A percentile compares a stretch with the other conserved stretches of the same genome.
Conservation (phyloP, 2,888 invertebrate species). For the Tetramorium bicarinatum region DNA sequence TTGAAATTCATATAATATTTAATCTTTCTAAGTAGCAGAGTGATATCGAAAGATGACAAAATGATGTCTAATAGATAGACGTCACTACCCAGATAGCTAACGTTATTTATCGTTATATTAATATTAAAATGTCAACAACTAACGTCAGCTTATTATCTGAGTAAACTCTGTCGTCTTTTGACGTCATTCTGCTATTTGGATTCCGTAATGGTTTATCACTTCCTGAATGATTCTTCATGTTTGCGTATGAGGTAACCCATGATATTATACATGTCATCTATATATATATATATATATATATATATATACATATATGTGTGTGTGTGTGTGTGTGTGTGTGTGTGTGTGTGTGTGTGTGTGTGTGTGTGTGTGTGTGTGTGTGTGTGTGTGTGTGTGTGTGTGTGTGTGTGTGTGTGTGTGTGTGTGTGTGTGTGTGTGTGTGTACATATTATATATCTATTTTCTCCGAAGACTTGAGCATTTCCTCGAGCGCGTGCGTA, state of each 20-base stretch:
- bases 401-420: too few species aligned
- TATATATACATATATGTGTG: neutral
- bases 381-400: too few species aligned
- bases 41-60: neutral
- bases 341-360: too few species aligned
- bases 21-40: neutral
- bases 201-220: constrained; percentile 1
- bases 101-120: too few species aligned
- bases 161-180: neutral
- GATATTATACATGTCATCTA: neutral
- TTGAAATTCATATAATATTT: neutral
- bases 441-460: constrained; percentile 8
- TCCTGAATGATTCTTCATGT: neutral
- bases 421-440: too few species aligned
- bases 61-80: neutral
- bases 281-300: neutral
- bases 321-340: too few species aligned
- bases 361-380: too few species aligned
- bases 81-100: neutral
- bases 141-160: too few species aligned
- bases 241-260: neutral
- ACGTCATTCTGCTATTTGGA: neutral
- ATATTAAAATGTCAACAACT: neutral
- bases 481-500: neutral
- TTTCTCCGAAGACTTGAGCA: neutral